phyloP scores from a whole-genome alignment of 2,888 invertebrate species.

The Syritta pipiens region DNA sequence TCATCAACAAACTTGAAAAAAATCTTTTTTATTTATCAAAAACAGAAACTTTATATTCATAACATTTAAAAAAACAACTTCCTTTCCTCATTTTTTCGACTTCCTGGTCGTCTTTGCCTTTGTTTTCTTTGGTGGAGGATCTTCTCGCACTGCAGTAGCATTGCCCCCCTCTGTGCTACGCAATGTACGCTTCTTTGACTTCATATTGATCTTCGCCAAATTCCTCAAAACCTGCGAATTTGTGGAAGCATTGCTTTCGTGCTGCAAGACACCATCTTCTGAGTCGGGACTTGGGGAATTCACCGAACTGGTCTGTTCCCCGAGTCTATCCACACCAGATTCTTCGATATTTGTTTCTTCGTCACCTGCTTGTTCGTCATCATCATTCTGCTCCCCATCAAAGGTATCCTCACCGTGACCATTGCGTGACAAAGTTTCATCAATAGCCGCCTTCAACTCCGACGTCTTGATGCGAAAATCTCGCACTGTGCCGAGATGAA shows the following conservation, averaged over 20 bases:
- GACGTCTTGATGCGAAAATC: conserved; percentile 82
- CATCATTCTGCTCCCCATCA: conserved; percentile 39
- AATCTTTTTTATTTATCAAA: too few species aligned
- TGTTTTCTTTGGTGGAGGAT: conserved; percentile 70
- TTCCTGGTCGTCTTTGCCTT: conserved; percentile 41
- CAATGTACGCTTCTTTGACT: conserved; percentile 71
- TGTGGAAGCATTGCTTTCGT: conserved; percentile 70
- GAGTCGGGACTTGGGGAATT: conserved; percentile 49
- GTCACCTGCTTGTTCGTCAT: conserved; percentile 53
- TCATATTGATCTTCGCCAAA: conserved; percentile 73
- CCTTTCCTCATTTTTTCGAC: conserved; percentile 15
- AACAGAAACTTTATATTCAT: too few species aligned
- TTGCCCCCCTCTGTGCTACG: conserved; percentile 62
- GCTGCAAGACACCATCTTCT: conserved; percentile 66
- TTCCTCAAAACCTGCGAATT: conserved; percentile 73
- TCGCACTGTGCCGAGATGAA: conserved; percentile 82
- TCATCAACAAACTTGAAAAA: conserved; percentile 8
- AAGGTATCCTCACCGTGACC: conserved; percentile 72
- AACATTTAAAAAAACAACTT: too few species aligned
- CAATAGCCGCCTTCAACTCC: conserved; percentile 81
- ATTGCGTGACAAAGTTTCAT: conserved; percentile 77
- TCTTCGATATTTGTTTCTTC: conserved; percentile 72
- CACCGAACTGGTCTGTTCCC: too few species aligned
- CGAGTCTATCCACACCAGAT: conserved; percentile 4
- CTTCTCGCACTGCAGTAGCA: conserved; percentile 51